Conservation (phyloP, 2,797 vertebrate species). For the Synaphobranchus kaupii region DNA sequence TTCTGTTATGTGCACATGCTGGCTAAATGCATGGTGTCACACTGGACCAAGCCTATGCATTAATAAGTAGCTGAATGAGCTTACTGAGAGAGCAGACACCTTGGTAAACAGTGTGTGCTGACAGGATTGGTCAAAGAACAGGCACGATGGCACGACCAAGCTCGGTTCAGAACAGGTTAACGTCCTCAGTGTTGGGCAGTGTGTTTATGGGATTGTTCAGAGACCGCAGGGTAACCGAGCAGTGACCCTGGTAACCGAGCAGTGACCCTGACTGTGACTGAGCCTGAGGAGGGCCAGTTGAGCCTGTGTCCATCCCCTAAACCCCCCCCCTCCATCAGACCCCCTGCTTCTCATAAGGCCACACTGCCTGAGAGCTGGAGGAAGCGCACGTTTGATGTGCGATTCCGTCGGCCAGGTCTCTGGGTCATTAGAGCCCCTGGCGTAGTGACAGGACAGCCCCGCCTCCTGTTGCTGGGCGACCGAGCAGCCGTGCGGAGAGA, state of each 20-base stretch:
- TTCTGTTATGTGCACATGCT: not conserved
- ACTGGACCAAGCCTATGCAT: not conserved
- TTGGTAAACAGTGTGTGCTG: not conserved
- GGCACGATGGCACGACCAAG: not conserved
- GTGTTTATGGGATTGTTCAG: not conserved
- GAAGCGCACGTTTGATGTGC: not conserved
- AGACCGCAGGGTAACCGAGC: not conserved
- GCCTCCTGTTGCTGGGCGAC: slow-evolving; percentile 1
- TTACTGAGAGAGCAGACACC: not conserved
- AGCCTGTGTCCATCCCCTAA: not conserved
- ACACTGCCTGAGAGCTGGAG: not conserved
- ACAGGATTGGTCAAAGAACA: not conserved
- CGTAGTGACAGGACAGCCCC: not conserved
- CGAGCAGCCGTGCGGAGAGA: no score
- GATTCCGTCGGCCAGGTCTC: not conserved
- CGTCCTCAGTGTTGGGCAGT: not conserved
- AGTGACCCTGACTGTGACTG: not conserved
- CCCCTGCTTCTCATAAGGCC: not conserved
- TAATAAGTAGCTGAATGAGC: not conserved
- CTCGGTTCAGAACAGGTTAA: not conserved
- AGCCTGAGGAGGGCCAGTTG: not conserved
- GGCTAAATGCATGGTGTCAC: not conserved
- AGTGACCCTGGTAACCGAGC: not conserved
- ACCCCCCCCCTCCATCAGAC: not conserved
- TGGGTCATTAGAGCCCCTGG: not conserved